Evolutionary conservation across 2,113 vertebrate species (phyloP).

Genomic region (Saccopteryx leptura): DNA sequence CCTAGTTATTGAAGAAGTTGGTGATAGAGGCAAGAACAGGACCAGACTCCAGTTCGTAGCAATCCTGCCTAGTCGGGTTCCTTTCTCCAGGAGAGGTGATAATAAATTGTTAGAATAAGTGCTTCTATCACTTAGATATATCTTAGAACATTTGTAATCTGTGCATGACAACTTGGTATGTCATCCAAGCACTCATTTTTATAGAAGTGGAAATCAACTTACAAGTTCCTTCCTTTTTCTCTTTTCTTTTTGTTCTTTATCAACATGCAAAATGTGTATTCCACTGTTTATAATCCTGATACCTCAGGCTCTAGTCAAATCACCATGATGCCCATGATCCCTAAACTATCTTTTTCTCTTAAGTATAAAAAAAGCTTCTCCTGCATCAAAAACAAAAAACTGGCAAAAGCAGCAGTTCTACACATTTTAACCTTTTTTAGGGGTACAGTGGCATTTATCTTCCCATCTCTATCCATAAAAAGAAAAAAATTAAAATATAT

Average conservation of each 20-base stretch:
- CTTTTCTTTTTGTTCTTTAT: neutral
- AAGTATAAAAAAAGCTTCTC: neutral
- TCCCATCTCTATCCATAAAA: neutral
- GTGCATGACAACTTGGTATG: neutral
- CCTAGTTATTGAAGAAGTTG: neutral
- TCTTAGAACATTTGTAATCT: neutral
- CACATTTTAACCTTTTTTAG: neutral
- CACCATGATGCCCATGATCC: neutral
- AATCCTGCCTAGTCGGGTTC: too few relatives aligned
- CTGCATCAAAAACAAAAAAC: neutral
- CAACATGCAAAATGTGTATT: fast-evolving
- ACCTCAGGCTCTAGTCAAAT: neutral
- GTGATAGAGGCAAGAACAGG: neutral
- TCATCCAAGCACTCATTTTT: neutral
- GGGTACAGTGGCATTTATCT: neutral
- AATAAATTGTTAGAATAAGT: neutral
- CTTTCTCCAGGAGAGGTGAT: neutral
- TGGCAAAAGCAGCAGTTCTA: neutral
- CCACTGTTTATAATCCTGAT: neutral
- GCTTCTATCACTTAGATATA: neutral
- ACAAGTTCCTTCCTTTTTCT: neutral
- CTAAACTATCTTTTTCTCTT: neutral
- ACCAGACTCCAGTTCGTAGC: neutral
- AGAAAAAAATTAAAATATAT: neutral
- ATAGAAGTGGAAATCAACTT: neutral